Base-by-base conservation (phyloP, 2,888 invertebrate genomes). In the Drosophila nigricruria region DNA sequence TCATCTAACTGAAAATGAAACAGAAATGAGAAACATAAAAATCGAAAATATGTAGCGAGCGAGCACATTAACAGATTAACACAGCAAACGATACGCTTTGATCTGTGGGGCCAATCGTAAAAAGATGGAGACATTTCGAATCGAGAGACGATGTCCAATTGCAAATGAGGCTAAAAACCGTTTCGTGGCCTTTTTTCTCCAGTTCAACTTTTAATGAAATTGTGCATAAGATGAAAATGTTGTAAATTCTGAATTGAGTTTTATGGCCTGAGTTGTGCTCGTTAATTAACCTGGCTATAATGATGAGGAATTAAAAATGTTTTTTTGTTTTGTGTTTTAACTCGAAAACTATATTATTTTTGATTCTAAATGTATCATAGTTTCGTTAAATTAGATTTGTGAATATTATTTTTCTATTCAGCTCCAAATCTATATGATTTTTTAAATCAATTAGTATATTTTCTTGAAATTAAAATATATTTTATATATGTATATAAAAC, bases 1-100 rank as follows among this genome's bases (percentile, higher is more conserved):
- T 60, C 42, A 65, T 65, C 54, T 56, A 56, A 64, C 70, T 18
- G 34, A 49, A 67, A 49, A 23, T 34, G 16, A 23, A 25, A n/a
- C 25, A n/a, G 25, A 27, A 47, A 47, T 47, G 32, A 38, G n/a
- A 54, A 54, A 40, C 54, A 56, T 42, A 38, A 42, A 73, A 70
- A 70, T 62, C 45, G 50, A 65, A 58, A 34, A 49, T 49, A 27
- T 27, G 6, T 49, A 23, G 18, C 16, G 34, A 65, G 47, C 57
- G 53, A 58, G 58, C 47, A 47, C 71, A 76, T 79, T 68, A 71
- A 76, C 71, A 61, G 61, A 45, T 71, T 68, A 68, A 59, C 53
- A 54, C n/a, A 3, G 32, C 42, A 9, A 65, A 32, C 45, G 56
- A 54, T 59, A 50, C 54, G 40, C 64, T 74, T 79, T 78, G 71